phyloP scores from a whole-genome alignment of 2,113 vertebrate species.

The Phalacrocorax aristotelis region DNA sequence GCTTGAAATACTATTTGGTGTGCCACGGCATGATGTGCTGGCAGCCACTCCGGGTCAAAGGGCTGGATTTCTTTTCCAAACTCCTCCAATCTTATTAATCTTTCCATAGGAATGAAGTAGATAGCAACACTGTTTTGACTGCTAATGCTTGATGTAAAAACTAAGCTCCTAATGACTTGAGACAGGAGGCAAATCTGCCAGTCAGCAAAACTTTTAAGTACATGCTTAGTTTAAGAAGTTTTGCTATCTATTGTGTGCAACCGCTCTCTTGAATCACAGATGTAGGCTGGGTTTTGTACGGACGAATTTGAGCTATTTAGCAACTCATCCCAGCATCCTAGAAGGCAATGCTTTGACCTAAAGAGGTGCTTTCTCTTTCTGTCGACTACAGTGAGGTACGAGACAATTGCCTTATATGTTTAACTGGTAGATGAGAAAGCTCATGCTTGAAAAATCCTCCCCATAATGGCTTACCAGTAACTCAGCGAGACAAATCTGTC shows the following conservation, averaged over 20 bases:
- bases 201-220: slow-evolving; percentile 10
- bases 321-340: neutral
- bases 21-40: neutral
- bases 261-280: neutral
- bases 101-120: slow-evolving; percentile 24
- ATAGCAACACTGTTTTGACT: slow-evolving; percentile 16
- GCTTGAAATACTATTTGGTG: neutral
- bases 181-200: neutral
- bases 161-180: neutral
- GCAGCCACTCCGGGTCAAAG: neutral
- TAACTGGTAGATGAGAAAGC: slow-evolving; percentile 6
- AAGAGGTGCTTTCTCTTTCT: neutral
- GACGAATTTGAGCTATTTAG: neutral
- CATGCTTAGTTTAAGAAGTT: neutral
- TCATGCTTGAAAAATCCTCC: slow-evolving; percentile 36
- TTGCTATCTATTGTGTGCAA: neutral
- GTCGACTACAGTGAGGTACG: neutral
- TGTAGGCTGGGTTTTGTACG: neutral
- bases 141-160: slow-evolving; percentile 3
- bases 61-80: neutral
- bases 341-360: neutral
- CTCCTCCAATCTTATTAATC: neutral
- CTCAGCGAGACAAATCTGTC: neutral
- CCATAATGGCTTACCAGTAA: neutral
- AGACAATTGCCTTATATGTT: slow-evolving; percentile 35